A percentile compares a stretch with the other conserved stretches of the same genome.
phyloP scores from a whole-genome alignment of 2,888 invertebrate genomes.

The Gymnoscelis rufifasciata region DNA sequence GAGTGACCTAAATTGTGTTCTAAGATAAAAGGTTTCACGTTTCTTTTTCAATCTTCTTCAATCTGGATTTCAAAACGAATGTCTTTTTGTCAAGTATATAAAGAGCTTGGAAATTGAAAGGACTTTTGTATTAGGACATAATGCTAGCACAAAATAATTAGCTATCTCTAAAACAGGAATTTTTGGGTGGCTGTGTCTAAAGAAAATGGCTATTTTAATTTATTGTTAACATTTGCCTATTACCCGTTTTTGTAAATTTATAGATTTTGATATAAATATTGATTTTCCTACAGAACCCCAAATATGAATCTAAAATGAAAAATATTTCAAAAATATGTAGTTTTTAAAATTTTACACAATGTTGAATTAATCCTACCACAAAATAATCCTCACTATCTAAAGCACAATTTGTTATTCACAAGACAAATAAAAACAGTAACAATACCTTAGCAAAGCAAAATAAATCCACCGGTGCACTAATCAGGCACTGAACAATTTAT shows the following conservation, averaged over 20 bases:
- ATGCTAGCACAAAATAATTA: not conserved
- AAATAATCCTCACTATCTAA: not conserved
- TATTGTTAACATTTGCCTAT: too few relatives aligned
- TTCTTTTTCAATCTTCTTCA: constrained; percentile 27
- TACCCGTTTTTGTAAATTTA: too few relatives aligned
- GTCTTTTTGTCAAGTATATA: too few relatives aligned
- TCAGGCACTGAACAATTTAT: constrained; percentile 22
- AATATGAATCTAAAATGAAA: too few relatives aligned
- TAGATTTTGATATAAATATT: too few relatives aligned
- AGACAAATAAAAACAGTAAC: constrained; percentile 6
- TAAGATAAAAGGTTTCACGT: constrained; percentile 30
- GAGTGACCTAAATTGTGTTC: constrained; percentile 43
- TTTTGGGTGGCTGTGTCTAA: too few relatives aligned
- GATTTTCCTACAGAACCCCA: too few relatives aligned
- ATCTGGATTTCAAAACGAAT: constrained; percentile 12
- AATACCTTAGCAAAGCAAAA: constrained; percentile 38
- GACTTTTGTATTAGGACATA: constrained; percentile 3
- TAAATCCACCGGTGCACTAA: constrained; percentile 29
- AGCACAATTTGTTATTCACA: not conserved
- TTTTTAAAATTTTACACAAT: too few relatives aligned
- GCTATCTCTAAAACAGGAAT: too few relatives aligned
- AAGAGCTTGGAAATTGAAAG: constrained; percentile 1
- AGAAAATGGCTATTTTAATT: too few relatives aligned
- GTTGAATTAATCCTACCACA: not conserved
- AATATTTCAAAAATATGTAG: too few relatives aligned